Percentiles rank a stretch among this genome's conserved stretches.
phyloP scores from a whole-genome alignment of 2,888 invertebrate species.

The Napeogenes inachia region DNA sequence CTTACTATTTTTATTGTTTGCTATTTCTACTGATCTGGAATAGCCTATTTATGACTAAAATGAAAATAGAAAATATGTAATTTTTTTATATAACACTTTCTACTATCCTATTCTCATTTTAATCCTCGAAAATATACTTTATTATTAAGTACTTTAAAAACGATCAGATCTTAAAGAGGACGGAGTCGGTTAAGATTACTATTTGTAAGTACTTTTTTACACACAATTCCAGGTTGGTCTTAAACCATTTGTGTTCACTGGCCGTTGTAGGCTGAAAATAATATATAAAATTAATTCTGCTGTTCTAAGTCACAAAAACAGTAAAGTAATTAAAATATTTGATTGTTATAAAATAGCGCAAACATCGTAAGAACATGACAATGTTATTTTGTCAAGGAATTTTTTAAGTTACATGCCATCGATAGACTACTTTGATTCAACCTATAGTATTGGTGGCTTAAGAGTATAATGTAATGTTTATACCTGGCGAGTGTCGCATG shows the following conservation, averaged over 20 bases:
- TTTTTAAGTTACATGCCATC: too few relatives aligned
- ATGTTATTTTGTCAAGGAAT: too few relatives aligned
- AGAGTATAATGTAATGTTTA: background rate
- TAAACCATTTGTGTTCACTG: constrained; percentile 39
- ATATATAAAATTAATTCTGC: constrained; percentile 8
- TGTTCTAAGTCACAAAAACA: background rate
- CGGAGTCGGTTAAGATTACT: constrained; percentile 13
- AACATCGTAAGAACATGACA: too few relatives aligned
- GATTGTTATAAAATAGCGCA: background rate
- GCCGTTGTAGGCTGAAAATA: constrained; percentile 38
- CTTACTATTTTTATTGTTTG: background rate
- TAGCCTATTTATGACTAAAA: constrained; percentile 55
- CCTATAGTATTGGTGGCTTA: background rate
- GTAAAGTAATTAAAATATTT: background rate
- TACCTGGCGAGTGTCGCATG: constrained; percentile 3
- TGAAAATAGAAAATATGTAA: constrained; percentile 67
- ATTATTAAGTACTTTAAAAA: constrained; percentile 18
- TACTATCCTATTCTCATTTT: constrained; percentile 72
- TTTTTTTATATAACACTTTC: constrained; percentile 23
- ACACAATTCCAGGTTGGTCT: constrained; percentile 10
- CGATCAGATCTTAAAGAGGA: constrained; percentile 20
- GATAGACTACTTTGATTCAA: too few relatives aligned
- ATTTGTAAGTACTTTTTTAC: constrained; percentile 4
- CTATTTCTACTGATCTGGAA: background rate
- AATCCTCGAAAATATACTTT: constrained; percentile 40